A percentile compares a stretch with the other conserved stretches of the same genome.
phyloP scores from a whole-genome alignment of 2,888 invertebrate species.

The Copidosoma aretas region DNA sequence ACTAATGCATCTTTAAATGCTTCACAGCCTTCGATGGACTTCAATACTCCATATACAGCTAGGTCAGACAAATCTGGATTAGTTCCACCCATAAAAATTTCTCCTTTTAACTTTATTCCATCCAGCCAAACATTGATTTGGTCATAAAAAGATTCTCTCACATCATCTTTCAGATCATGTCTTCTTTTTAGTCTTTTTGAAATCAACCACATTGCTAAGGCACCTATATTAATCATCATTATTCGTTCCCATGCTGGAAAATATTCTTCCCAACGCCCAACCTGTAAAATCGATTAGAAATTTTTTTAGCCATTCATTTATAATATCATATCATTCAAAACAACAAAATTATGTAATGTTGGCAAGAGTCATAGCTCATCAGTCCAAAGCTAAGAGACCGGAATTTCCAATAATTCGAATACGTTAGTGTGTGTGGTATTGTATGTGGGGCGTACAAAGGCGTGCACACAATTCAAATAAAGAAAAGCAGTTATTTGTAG shows the following conservation, averaged over 20 bases:
- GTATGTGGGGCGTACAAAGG: too few species aligned
- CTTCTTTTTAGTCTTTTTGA: constrained; percentile 86
- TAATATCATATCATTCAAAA: too few species aligned
- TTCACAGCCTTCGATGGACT: constrained; percentile 90
- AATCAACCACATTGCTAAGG: constrained; percentile 92
- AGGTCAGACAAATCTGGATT: constrained; percentile 92
- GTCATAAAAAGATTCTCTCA: constrained; percentile 87
- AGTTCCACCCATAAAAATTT: constrained; percentile 84
- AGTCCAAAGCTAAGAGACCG: too few species aligned
- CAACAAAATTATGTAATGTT: too few species aligned
- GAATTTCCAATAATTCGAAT: too few species aligned
- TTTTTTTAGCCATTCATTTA: not conserved
- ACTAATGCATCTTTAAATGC: constrained; percentile 83
- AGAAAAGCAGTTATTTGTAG: too few species aligned
- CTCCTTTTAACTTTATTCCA: constrained; percentile 73
- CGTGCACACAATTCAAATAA: too few species aligned
- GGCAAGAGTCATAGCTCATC: too few species aligned
- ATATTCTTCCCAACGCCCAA: constrained; percentile 89
- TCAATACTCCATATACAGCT: constrained; percentile 87
- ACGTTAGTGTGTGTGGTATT: too few species aligned
- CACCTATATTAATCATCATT: constrained; percentile 90
- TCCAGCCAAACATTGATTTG: constrained; percentile 82
- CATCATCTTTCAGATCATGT: constrained; percentile 85
- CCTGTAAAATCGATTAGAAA: constrained; percentile 56
- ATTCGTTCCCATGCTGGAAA: constrained; percentile 87